Evolutionary conservation across 2,113 vertebrate species (phyloP).

Genomic region (Podarcis cretensis): DNA sequence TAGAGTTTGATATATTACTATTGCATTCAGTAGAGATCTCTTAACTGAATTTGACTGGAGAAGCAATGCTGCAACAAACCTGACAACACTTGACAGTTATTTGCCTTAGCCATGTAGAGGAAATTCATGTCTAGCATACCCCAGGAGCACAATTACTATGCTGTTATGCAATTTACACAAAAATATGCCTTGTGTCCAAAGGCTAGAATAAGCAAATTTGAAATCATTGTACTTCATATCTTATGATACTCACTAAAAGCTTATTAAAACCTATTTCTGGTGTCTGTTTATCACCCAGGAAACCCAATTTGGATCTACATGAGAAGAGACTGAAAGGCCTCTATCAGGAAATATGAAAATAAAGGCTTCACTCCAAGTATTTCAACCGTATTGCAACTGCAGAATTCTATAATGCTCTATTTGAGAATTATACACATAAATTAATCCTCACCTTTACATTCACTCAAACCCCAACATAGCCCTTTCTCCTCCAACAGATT

Average conservation of each 20-base stretch:
- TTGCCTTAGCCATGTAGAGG: background rate
- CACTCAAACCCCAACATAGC: background rate
- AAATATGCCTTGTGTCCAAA: background rate
- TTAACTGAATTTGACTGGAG: background rate
- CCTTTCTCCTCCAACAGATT: background rate
- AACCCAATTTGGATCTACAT: background rate
- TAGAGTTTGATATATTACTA: background rate
- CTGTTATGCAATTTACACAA: background rate
- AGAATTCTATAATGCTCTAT: background rate
- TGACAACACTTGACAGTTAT: constrained; percentile 1
- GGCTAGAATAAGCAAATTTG: constrained; percentile 2
- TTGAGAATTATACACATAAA: background rate
- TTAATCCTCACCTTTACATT: background rate
- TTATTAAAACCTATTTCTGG: background rate
- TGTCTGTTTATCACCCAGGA: background rate
- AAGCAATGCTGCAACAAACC: background rate
- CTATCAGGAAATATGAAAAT: background rate
- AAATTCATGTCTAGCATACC: background rate
- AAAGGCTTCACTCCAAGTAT: background rate
- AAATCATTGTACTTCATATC: background rate
- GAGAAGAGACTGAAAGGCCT: background rate
- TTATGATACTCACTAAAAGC: background rate
- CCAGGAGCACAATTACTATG: background rate
- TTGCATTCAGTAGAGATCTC: background rate
- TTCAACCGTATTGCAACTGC: background rate